phyloP scores from a whole-genome alignment of 2,113 vertebrate species.

The Pomatorhinus ruficollis region DNA sequence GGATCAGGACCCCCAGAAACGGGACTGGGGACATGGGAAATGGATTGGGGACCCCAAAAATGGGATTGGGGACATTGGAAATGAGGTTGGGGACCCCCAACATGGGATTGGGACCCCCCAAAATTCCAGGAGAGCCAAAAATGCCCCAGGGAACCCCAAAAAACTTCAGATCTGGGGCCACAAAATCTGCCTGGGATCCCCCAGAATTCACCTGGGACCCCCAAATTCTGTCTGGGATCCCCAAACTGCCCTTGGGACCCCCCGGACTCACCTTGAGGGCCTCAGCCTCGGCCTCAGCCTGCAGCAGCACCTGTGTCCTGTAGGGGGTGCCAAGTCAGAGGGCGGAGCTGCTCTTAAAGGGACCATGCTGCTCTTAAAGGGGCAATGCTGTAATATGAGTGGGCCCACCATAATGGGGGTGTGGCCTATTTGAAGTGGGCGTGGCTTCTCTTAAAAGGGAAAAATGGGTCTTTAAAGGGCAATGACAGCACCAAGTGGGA shows the following conservation, averaged over 20 bases:
- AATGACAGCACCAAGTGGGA: not conserved
- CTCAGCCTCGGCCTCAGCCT: not conserved
- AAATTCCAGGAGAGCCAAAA: not conserved
- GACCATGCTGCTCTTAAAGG: not conserved
- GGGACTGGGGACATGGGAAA: not conserved
- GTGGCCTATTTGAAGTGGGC: too few species aligned
- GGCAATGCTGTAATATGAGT: fast-evolving
- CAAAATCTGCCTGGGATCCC: not conserved
- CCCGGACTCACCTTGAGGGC: not conserved
- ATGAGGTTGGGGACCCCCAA: not conserved
- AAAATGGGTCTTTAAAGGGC: fast-evolving
- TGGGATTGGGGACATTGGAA: not conserved
- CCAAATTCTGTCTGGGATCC: too few species aligned
- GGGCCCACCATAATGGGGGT: fast-evolving
- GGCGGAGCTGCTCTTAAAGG: not conserved
- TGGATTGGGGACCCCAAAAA: not conserved
- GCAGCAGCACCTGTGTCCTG: not conserved
- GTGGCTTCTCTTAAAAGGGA: not conserved
- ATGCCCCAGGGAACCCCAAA: not conserved
- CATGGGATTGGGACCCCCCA: fast-evolving
- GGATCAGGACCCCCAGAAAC: not conserved
- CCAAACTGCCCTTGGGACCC: too few species aligned
- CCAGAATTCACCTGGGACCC: too few species aligned
- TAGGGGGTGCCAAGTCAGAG: not conserved
- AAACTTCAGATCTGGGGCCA: not conserved